phyloP scores from a whole-genome alignment of 2,797 vertebrate species.

The Hoplostethus mediterraneus region DNA sequence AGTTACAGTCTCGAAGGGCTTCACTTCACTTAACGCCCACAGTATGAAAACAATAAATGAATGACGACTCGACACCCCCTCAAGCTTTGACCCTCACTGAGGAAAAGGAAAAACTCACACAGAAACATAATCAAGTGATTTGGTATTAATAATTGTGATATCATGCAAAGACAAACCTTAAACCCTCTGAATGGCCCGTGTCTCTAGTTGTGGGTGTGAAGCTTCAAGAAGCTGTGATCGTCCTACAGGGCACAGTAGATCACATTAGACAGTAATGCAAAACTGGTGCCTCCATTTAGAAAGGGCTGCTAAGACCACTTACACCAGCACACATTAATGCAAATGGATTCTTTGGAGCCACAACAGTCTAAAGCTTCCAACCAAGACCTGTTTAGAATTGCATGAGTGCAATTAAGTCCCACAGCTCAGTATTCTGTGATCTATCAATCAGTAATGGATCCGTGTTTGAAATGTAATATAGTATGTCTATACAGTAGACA shows the following conservation, averaged over 20 bases:
- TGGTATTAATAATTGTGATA: not conserved
- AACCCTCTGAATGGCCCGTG: constrained; percentile 1
- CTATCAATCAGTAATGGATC: too few relatives aligned
- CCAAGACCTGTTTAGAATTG: not conserved
- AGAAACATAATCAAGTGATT: too few relatives aligned
- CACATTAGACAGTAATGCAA: constrained; percentile 9
- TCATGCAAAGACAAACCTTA: not conserved
- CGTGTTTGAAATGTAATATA: too few relatives aligned
- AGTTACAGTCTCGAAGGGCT: too few relatives aligned
- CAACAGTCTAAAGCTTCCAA: not conserved
- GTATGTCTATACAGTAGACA: too few relatives aligned
- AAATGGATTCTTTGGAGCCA: not conserved
- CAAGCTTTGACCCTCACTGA: too few relatives aligned
- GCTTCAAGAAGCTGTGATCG: not conserved
- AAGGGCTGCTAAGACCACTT: constrained; percentile 1
- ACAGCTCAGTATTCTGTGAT: too few relatives aligned
- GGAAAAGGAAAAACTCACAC: too few relatives aligned
- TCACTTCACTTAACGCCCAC: too few relatives aligned
- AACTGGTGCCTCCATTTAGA: not conserved
- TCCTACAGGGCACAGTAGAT: not conserved
- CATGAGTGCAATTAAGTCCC: too few relatives aligned
- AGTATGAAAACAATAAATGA: too few relatives aligned
- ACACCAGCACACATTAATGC: constrained; percentile 15
- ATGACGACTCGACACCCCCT: too few relatives aligned
- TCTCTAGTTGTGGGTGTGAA: not conserved